Conservation (phyloP, 1,140 invertebrate species). For the Idris sp. region DNA sequence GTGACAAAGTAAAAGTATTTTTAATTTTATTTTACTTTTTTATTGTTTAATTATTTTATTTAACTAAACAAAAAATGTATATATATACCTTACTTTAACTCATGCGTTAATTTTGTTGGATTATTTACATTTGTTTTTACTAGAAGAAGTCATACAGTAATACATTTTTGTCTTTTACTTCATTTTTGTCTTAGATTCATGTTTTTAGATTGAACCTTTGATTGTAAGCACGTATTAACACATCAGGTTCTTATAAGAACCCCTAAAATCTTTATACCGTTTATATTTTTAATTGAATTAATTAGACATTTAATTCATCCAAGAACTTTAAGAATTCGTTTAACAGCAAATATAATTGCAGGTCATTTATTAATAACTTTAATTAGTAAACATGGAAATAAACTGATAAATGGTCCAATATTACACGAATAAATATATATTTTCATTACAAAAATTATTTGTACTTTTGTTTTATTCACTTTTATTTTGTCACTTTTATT, state of each 20-base stretch:
- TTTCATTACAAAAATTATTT: too few relatives aligned
- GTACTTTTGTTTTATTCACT: too few relatives aligned
- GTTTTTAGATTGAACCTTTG: slow-evolving; percentile 80
- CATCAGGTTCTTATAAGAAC: slow-evolving; percentile 82
- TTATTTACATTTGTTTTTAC: slow-evolving; percentile 85
- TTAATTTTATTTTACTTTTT: too few relatives aligned
- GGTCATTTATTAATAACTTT: slow-evolving; percentile 82
- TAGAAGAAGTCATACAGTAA: slow-evolving; percentile 79
- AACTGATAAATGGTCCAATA: slow-evolving; percentile 23
- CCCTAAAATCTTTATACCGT: slow-evolving; percentile 81
- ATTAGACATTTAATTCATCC: slow-evolving; percentile 82
- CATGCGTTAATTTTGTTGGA: slow-evolving; percentile 81
- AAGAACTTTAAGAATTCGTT: slow-evolving; percentile 81
- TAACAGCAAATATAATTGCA: slow-evolving; percentile 85
- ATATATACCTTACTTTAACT: slow-evolving; percentile 79
- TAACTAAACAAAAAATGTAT: slow-evolving; percentile 78
- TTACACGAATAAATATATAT: too few relatives aligned
- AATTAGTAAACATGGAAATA: slow-evolving; percentile 75
- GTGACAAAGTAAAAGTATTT: too few relatives aligned
- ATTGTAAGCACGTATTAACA: slow-evolving; percentile 79
- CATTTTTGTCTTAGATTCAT: slow-evolving; percentile 82
- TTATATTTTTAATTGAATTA: slow-evolving; percentile 82
- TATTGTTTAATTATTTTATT: too few relatives aligned
- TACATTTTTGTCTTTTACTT: slow-evolving; percentile 79
- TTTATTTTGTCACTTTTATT: too few relatives aligned